Conservation (phyloP, 2,797 vertebrate genomes). For the Platalea minor region DNA sequence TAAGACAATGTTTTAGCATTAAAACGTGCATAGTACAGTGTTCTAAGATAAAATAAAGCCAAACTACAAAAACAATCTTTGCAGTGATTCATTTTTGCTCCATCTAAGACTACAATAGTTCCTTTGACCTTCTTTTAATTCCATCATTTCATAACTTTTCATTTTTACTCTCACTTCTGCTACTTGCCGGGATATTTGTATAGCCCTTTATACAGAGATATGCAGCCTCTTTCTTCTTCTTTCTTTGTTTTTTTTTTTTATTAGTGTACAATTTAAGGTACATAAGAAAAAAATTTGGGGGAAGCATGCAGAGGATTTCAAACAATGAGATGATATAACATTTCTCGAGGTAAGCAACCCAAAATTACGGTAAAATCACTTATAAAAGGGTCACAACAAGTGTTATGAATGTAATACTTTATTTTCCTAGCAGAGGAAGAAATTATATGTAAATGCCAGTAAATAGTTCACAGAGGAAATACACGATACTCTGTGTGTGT, state of each 20-base stretch:
- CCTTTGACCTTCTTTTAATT: background rate
- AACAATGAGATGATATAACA: background rate
- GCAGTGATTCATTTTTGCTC: background rate
- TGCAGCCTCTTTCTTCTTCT: background rate
- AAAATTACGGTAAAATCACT: background rate
- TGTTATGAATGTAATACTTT: background rate
- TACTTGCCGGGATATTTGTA: background rate
- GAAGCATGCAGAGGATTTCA: background rate
- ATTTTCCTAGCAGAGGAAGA: background rate
- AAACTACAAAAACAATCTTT: background rate
- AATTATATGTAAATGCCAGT: background rate
- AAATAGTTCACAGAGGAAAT: background rate
- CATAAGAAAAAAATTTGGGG: background rate
- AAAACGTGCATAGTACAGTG: background rate
- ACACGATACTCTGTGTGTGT: fast-evolving
- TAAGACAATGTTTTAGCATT: background rate
- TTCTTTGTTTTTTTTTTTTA: too few species aligned
- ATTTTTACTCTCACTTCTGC: background rate
- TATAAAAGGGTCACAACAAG: background rate
- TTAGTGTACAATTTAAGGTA: background rate
- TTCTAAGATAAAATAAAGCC: background rate
- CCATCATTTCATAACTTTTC: background rate
- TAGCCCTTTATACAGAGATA: background rate
- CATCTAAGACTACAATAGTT: background rate
- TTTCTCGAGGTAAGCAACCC: background rate